phyloP scores from a whole-genome alignment of 2,113 vertebrate genomes.

The Turnix velox region DNA sequence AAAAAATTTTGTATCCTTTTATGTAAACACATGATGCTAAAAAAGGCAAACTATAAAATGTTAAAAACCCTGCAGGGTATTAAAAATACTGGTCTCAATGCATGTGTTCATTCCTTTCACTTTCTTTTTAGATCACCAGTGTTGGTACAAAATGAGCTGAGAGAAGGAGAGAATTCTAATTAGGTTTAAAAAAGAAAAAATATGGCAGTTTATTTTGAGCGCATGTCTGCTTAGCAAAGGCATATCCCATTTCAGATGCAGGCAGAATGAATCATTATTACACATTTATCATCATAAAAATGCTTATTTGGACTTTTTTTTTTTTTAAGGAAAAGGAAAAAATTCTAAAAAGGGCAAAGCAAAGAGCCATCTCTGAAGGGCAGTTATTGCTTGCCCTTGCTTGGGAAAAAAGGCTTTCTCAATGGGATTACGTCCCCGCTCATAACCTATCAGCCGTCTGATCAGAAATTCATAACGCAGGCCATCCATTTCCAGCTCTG shows the following conservation, averaged over 20 bases:
- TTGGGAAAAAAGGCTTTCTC: slow-evolving; percentile 72
- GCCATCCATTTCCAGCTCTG: slow-evolving; percentile 75
- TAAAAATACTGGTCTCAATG: not conserved
- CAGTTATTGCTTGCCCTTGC: slow-evolving; percentile 75
- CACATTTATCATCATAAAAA: slow-evolving; percentile 72
- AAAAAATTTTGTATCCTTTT: not conserved
- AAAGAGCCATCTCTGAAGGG: slow-evolving; percentile 68
- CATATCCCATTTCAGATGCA: slow-evolving; percentile 43
- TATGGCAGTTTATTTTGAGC: slow-evolving; percentile 46
- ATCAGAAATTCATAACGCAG: slow-evolving; percentile 83
- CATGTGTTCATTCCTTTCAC: slow-evolving; percentile 42
- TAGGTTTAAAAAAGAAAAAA: slow-evolving; percentile 58
- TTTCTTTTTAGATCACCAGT: slow-evolving; percentile 49
- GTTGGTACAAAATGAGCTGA: slow-evolving; percentile 51
- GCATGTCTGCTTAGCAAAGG: slow-evolving; percentile 44
- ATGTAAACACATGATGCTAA: slow-evolving; percentile 22
- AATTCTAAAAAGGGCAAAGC: slow-evolving; percentile 65
- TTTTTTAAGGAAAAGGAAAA: slow-evolving; percentile 14
- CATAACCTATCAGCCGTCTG: slow-evolving; percentile 78
- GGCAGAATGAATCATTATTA: slow-evolving; percentile 50
- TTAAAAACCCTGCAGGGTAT: slow-evolving; percentile 38
- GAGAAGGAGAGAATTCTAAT: slow-evolving; percentile 65
- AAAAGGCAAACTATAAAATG: slow-evolving; percentile 38
- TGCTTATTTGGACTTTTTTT: slow-evolving; percentile 60
- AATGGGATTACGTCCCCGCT: slow-evolving; percentile 76